phyloP scores from a whole-genome alignment of 2,888 invertebrate genomes.

The Oegoconia quadripuncta region DNA sequence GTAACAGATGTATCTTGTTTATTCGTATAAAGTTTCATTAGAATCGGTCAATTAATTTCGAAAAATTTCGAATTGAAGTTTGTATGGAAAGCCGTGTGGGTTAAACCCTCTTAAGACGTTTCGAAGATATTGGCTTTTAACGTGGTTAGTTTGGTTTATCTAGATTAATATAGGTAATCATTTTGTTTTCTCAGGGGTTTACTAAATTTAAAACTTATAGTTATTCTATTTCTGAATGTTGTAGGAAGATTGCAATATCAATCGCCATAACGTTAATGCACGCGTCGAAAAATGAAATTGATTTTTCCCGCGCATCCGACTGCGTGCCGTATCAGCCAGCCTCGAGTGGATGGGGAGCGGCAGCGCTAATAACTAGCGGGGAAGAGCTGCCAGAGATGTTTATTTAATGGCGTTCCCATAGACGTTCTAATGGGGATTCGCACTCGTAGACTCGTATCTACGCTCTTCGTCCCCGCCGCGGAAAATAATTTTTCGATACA shows the following conservation, averaged over 20 bases:
- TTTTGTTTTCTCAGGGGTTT: too few relatives aligned
- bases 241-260: constrained; percentile 46
- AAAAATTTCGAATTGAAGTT: too few relatives aligned
- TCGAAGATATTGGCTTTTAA: too few relatives aligned
- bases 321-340: constrained; percentile 74
- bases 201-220: too few relatives aligned
- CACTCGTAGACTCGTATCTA: constrained; percentile 26
- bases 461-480: constrained; percentile 24
- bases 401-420: constrained; percentile 75
- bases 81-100: too few relatives aligned
- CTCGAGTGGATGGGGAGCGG: constrained; percentile 68
- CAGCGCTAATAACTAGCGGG: constrained; percentile 73
- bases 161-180: too few relatives aligned
- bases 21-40: too few relatives aligned
- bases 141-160: too few relatives aligned
- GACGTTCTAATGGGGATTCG: constrained; percentile 68
- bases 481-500: constrained; percentile 34
- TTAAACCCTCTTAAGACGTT: too few relatives aligned
- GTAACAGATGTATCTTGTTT: too few relatives aligned
- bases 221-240: neutral
- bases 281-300: constrained; percentile 78
- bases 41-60: too few relatives aligned
- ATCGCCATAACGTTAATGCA: constrained; percentile 66
- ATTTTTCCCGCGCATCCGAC: constrained; percentile 66
- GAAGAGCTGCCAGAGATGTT: constrained; percentile 69